Evolutionary conservation across 1,140 invertebrate species (phyloP).

Genomic region (Arctopsyche grandis): DNA sequence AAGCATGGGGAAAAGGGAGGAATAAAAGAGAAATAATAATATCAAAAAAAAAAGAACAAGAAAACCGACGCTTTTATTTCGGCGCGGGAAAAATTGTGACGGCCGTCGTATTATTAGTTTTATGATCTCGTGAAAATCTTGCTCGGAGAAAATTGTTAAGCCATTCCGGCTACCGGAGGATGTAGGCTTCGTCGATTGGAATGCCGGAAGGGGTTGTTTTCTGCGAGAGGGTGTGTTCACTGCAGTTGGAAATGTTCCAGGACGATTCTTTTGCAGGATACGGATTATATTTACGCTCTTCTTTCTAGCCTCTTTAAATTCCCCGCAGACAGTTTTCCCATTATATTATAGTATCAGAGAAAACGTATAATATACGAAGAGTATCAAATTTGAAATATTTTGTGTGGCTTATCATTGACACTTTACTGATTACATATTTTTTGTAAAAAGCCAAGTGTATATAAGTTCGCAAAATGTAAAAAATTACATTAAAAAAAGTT

Average conservation of each 20-base stretch:
- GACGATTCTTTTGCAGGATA: conserved; percentile 1
- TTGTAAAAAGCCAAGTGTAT: too few species aligned
- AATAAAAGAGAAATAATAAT: background rate
- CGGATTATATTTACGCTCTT: background rate
- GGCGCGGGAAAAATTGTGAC: conserved; percentile 15
- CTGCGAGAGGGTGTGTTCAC: background rate
- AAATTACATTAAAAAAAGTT: too few species aligned
- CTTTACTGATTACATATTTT: too few species aligned
- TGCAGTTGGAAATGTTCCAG: conserved; percentile 24
- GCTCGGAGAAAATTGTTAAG: conserved; percentile 35
- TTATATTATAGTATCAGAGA: too few species aligned
- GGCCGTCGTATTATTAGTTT: conserved; percentile 38
- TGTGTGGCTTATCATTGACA: too few species aligned
- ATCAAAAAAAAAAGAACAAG: background rate
- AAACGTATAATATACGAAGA: too few species aligned
- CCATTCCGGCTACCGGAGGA: background rate
- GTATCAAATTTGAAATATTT: too few species aligned
- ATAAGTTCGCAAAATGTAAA: too few species aligned
- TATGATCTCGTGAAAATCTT: conserved; percentile 27
- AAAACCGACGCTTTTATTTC: conserved; percentile 5
- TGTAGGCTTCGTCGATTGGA: conserved; percentile 24
- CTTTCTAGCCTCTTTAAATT: background rate
- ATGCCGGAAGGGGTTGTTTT: conserved; percentile 17
- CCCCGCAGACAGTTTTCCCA: background rate
- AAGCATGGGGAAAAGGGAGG: background rate